phyloP scores from a whole-genome alignment of 2,888 invertebrate species.

The Belgica antarctica region DNA sequence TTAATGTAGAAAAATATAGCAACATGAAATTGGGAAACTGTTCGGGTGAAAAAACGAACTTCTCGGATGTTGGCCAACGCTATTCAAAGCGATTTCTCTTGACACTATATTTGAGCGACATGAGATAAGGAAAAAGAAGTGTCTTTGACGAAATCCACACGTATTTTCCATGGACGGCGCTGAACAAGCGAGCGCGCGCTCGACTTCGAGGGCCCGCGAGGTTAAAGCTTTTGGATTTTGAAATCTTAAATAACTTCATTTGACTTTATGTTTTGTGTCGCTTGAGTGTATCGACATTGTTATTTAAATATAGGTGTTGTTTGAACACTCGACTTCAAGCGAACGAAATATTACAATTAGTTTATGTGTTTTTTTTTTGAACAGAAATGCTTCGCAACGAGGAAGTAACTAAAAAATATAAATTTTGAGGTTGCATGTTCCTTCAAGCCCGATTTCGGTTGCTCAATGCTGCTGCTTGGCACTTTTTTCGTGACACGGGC shows the following conservation, averaged over 20 bases:
- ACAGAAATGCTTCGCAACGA: conserved; percentile 1
- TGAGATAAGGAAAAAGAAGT: conserved; percentile 4
- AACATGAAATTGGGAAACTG: conserved; percentile 4
- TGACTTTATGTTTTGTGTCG: conserved; percentile 24
- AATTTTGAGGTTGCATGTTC: not conserved
- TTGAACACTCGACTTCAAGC: not conserved
- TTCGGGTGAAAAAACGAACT: not conserved
- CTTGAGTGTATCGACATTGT: conserved; percentile 24
- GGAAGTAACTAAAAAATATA: not conserved
- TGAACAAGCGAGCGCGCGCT: not conserved
- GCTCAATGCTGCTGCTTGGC: not conserved
- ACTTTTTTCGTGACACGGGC: too few species aligned
- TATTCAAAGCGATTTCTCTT: conserved; percentile 4
- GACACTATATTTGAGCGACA: conserved; percentile 13
- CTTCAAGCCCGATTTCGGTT: conserved; percentile 15
- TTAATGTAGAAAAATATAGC: not conserved
- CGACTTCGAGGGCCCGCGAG: conserved; percentile 25
- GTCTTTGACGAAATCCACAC: conserved; percentile 9
- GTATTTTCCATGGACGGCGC: conserved; percentile 18
- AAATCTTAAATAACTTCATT: conserved; percentile 26
- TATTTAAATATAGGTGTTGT: conserved; percentile 29
- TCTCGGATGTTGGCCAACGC: conserved; percentile 17
- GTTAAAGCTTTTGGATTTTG: conserved; percentile 30
- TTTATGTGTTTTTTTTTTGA: not conserved
- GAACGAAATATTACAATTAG: not conserved